Percentiles rank a stretch among this genome's conserved stretches.
These are phyloP conservation scores for Nyctibius bracteatus DNA, from an alignment of 2,113 vertebrate species.

Conservation along the genomic window DNA sequence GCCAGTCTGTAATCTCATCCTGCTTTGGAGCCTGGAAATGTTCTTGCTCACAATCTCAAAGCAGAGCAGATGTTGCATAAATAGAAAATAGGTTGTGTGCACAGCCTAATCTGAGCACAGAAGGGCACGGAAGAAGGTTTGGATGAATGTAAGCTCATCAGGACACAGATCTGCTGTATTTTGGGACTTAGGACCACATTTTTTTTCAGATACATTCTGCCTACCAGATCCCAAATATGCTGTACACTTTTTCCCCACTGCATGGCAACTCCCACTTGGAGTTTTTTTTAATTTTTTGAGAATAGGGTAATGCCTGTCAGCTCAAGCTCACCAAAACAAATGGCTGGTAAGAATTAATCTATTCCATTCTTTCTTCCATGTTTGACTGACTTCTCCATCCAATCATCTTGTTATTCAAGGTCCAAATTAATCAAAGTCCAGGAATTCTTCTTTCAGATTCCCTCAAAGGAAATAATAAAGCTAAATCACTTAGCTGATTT, in stretches of 20 bases:
- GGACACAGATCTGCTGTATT: conserved; percentile 1
- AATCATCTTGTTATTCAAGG: not conserved
- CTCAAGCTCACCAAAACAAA: not conserved
- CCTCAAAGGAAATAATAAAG: not conserved
- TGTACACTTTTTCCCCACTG: not conserved
- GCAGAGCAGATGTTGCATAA: conserved; percentile 58
- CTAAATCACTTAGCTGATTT: not conserved
- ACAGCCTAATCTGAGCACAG: conserved; percentile 40
- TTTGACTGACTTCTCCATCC: not conserved
- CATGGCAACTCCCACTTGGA: not conserved
- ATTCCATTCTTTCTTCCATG: not conserved
- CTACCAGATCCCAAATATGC: not conserved
- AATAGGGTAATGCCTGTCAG: not conserved
- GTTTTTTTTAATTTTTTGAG: not conserved
- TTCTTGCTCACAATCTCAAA: conserved; percentile 53
- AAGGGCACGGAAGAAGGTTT: conserved; percentile 26
- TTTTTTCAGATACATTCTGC: not conserved
- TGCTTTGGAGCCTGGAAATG: conserved; percentile 56
- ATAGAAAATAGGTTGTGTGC: conserved; percentile 60
- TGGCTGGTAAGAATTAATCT: not conserved
- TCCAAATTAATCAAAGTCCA: not conserved
- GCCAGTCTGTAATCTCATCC: conserved; percentile 45
- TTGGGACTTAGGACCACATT: not conserved
- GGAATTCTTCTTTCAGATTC: not conserved
- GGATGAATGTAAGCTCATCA: conserved; percentile 32